Base-by-base conservation (phyloP, 2,888 invertebrate species). In the Agonum fuliginosum region DNA sequence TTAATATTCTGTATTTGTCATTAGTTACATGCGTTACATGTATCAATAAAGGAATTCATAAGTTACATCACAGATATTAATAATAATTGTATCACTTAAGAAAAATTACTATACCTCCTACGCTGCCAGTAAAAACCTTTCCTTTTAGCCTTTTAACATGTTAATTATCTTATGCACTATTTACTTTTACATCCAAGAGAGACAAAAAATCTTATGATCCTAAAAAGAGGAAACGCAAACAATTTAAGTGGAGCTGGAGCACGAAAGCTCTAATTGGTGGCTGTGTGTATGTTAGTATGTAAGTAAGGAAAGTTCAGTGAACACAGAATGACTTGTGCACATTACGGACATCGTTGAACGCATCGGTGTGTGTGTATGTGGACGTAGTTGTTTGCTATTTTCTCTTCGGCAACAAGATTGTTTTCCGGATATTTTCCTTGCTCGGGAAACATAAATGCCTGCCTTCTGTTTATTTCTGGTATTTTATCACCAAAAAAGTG, bases 351-450 rank as follows among this genome's bases (percentile, higher is more conserved):
- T 62, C 58, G 58, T 30, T 17, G 30, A 17, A 30, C 34, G 58
- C 58, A 30, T 62, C 58, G 3, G 46, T 17, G 14, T 46, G 4
- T n/a, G 2, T 46, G 46, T 46, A 8, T 46, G 46, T 3, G 14
- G 10, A 37, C 37, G 12, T 12, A 54, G 54, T 30, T 30, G 30
- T 62, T 62, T 62, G 58, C 58, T 30, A 62, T 62, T 62, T 30
- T 30, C 58, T 62, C 58, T 27, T 62, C 58, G 58, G 58, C 17
- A 30, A 62, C 58, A 62, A 62, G 58, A 62, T 62, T 62, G 58
- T 62, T 62, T 62, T 62, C 58, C 58, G 58, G 58, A 14, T 62
- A 62, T 30, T 62, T 62, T 62, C 30, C 58, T 27, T 30, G 58
- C 58, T 30, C 58, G 30, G 30, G 30, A 62, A 62, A 62, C 58